Base-by-base conservation (phyloP, 2,888 invertebrate genomes). In the Pammene aurita region DNA sequence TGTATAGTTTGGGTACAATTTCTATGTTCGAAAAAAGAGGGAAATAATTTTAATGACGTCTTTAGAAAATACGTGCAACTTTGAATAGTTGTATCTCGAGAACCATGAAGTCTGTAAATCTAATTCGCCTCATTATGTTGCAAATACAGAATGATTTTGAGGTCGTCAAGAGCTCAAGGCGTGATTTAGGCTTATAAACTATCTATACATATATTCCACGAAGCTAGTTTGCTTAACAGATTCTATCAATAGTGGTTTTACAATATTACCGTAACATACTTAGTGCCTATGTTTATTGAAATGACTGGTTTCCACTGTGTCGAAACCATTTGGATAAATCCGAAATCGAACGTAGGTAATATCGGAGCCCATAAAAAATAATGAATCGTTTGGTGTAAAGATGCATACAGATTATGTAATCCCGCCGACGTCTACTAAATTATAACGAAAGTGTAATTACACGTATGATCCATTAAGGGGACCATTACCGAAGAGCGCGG, bases 371-470 rank as follows among this genome's bases (percentile, higher is more conserved):
- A 77, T 77, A 76, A 76, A 79, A 77, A 71, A 68, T 73, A 75
- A 77, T 78, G 77, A 69, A 70, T 67, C 70, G 60, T 62, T 71
- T 74, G 61, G 67, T 76, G 74, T 75, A 67, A 77, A 78, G 76
- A 78, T 76, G 76, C 73, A 67, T 75, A 73, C 77, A 74, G 75
- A 75, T 78, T 83, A 82, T 78, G 78, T 80, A 85, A 87, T 75
- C 71, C 71, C 74, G 78, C 73, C 76, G 72, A 75, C 76, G 75
- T 78, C 79, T 76, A 82, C 75, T 75, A 83, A 84, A 85, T 83
- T 79, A 80, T 78, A 83, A 71, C 80, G 82, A 84, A 84, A 84
- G 83, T 84, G 74, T 85, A 84, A 84, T 87, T 84, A 83, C 81
- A 82, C 73, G 76, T 85, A 79, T 84, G 84, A 82, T 85, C 83